Evolutionary conservation across 2,113 vertebrate species (phyloP).

Genomic region (Salvelinus sp.): DNA sequence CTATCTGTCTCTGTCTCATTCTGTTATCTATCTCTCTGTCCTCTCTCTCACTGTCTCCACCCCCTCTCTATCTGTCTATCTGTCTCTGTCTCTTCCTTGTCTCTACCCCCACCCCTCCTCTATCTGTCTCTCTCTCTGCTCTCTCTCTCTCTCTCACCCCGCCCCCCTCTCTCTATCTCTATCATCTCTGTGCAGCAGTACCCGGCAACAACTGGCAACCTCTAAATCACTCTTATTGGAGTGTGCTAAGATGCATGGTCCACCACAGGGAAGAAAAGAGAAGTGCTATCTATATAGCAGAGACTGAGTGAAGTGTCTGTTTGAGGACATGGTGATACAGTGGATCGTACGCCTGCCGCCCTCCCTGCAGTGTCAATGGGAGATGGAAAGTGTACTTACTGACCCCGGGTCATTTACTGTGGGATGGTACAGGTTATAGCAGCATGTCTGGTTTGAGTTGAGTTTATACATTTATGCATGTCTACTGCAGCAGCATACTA

Average conservation of each 20-base stretch:
- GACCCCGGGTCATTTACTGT: neutral
- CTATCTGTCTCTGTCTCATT: too few species aligned
- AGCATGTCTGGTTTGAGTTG: neutral
- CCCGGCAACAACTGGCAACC: neutral
- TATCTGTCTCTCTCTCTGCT: too few species aligned
- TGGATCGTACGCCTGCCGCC: slow-evolving; percentile 27
- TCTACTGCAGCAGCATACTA: too few species aligned
- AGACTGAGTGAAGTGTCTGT: slow-evolving; percentile 45
- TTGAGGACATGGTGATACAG: slow-evolving; percentile 25
- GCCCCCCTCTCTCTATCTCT: too few species aligned
- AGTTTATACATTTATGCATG: neutral
- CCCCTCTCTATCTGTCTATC: too few species aligned
- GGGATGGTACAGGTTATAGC: neutral
- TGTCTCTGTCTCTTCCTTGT: too few species aligned
- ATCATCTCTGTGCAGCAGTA: slow-evolving; percentile 12
- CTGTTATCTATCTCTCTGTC: too few species aligned
- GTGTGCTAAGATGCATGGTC: slow-evolving; percentile 28
- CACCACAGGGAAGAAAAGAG: slow-evolving; percentile 19
- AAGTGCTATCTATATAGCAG: slow-evolving; percentile 21
- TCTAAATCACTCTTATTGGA: slow-evolving; percentile 46
- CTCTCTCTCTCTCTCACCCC: too few species aligned
- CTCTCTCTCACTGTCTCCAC: too few species aligned
- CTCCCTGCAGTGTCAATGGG: neutral
- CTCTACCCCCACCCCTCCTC: too few species aligned
- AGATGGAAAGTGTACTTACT: neutral